A percentile compares a stretch with the other conserved stretches of the same genome.
Evolutionary conservation across 2,113 vertebrate species (phyloP).

Genomic region (Rousettus leschenaultii): DNA sequence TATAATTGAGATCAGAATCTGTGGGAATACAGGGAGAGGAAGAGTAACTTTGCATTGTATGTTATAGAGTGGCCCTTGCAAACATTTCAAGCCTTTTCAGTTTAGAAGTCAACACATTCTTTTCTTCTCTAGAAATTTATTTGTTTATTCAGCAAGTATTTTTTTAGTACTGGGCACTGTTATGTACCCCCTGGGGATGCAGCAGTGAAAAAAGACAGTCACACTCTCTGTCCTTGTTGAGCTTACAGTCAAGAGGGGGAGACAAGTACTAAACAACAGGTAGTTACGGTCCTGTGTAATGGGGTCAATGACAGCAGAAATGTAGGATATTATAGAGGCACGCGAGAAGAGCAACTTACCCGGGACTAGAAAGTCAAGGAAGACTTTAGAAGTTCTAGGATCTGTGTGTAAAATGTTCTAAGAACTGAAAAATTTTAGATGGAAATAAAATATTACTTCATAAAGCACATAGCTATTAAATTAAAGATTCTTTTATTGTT

Average conservation of each 20-base stretch:
- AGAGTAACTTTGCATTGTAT: neutral
- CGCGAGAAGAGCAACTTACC: fast-evolving
- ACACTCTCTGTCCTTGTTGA: neutral
- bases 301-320: neutral
- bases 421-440: neutral
- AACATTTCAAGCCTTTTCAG: neutral
- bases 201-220: too few relatives aligned
- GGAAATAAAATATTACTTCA: conserved; percentile 30
- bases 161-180: neutral
- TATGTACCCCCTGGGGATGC: neutral
- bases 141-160: neutral
- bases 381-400: neutral
- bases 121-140: neutral
- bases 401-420: neutral
- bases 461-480: neutral
- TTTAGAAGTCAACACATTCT: neutral
- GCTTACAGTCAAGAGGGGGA: neutral
- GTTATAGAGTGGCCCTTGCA: neutral
- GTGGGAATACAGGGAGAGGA: neutral
- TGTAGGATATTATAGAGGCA: fast-evolving
- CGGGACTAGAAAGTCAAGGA: neutral
- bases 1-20: neutral
- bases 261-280: too few relatives aligned
- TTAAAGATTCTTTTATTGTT: conserved; percentile 5
- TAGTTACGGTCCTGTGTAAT: fast-evolving